Evolutionary conservation across 2,797 vertebrate genomes (phyloP).

Genomic region (Rhynchotus rufescens): DNA sequence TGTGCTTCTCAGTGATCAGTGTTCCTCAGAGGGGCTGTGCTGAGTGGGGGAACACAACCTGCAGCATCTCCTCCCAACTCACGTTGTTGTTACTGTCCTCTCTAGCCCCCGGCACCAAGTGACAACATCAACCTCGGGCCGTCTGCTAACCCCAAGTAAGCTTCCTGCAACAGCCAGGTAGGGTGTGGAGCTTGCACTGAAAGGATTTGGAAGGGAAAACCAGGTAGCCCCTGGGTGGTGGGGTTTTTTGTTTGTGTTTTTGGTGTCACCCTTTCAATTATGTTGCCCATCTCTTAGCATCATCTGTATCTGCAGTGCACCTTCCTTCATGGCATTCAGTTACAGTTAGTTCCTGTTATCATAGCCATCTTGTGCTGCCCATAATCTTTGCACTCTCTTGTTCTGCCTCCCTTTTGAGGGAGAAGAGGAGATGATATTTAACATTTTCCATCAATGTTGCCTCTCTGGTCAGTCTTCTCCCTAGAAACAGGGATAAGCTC

Average conservation of each 20-base stretch:
- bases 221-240: background rate
- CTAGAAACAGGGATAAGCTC: background rate
- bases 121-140: conserved; percentile 94
- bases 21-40: background rate
- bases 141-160: conserved; percentile 97
- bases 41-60: background rate
- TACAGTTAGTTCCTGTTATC: background rate
- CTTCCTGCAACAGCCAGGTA: conserved; percentile 42
- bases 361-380: background rate
- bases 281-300: background rate
- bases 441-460: background rate
- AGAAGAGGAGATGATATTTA: background rate
- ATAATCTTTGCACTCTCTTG: background rate
- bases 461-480: background rate
- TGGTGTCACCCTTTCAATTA: too few relatives aligned
- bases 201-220: background rate
- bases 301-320: fast-evolving
- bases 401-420: background rate
- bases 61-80: background rate
- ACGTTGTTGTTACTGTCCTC: background rate
- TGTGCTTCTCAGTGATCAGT: background rate
- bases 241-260: background rate
- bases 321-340: background rate
- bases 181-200: background rate
- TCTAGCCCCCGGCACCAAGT: conserved; percentile 77